Conservation (phyloP, 2,113 vertebrate genomes). For the Hyperoodon ampullatus region DNA sequence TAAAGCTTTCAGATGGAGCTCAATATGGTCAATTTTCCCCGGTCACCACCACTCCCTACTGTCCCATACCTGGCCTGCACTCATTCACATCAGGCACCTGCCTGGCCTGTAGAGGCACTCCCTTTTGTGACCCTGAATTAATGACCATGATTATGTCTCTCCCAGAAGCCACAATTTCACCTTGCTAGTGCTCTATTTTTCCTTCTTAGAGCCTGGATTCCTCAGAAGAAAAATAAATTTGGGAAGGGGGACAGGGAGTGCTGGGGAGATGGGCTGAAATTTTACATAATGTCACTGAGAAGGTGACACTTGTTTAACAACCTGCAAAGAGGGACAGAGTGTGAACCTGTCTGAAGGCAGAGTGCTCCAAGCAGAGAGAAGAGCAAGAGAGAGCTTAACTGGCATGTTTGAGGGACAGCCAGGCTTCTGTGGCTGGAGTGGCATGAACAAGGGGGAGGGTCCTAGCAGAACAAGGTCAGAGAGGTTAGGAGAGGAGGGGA, state of each 20-base stretch:
- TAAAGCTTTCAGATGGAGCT: not conserved
- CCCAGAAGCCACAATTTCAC: not conserved
- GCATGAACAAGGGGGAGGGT: not conserved
- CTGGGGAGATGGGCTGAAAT: not conserved
- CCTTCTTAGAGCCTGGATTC: not conserved
- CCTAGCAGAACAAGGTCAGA: not conserved
- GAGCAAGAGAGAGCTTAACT: not conserved
- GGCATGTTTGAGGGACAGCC: not conserved
- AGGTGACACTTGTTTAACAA: not conserved
- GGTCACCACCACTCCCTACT: not conserved
- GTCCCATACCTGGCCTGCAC: not conserved
- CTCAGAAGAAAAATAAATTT: not conserved
- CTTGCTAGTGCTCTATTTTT: not conserved
- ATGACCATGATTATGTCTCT: not conserved
- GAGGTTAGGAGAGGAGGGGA: not conserved
- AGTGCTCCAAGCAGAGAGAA: not conserved
- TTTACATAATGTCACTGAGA: not conserved
- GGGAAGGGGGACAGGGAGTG: not conserved
- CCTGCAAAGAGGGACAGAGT: not conserved
- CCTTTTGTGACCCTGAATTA: not conserved
- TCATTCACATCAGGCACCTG: too few relatives aligned
- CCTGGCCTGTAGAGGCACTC: not conserved
- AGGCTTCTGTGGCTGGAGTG: not conserved
- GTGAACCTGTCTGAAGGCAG: not conserved
- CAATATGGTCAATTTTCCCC: not conserved